Evolutionary conservation across 2,113 vertebrate genomes (phyloP).

Genomic region (Microtus oregoni): DNA sequence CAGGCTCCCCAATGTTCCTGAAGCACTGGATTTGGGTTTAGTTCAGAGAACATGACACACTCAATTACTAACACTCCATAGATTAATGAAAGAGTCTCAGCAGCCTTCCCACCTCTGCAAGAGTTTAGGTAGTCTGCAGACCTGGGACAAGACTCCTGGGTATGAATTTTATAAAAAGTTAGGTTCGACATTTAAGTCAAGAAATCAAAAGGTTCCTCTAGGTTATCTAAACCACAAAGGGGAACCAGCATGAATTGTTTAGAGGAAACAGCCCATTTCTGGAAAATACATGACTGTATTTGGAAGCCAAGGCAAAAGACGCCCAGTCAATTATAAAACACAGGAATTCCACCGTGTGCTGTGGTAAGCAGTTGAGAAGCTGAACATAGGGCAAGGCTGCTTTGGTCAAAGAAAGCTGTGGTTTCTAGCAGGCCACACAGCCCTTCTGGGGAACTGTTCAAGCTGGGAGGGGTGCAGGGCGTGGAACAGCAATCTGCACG

Average conservation of each 20-base stretch:
- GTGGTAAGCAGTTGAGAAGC: slow-evolving; percentile 59
- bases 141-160: not conserved
- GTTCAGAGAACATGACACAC: not conserved
- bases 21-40: slow-evolving; percentile 34
- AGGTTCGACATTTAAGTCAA: not conserved
- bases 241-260: not conserved
- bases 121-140: not conserved
- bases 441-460: slow-evolving; percentile 30
- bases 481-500: not conserved
- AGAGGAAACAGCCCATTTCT: not conserved
- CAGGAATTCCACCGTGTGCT: slow-evolving; percentile 55
- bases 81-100: not conserved
- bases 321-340: not conserved
- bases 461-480: not conserved
- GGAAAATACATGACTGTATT: slow-evolving; percentile 43
- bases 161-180: not conserved
- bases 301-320: slow-evolving; percentile 48
- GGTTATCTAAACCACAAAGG: slow-evolving; percentile 28
- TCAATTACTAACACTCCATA: not conserved
- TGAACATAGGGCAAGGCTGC: slow-evolving; percentile 27
- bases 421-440: slow-evolving; percentile 64
- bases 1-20: not conserved
- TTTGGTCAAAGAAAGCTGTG: slow-evolving; percentile 53
- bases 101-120: not conserved
- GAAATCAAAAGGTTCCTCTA: slow-evolving; percentile 49